Conservation (phyloP, 1,140 invertebrate species). For the Lineus longissimus region DNA sequence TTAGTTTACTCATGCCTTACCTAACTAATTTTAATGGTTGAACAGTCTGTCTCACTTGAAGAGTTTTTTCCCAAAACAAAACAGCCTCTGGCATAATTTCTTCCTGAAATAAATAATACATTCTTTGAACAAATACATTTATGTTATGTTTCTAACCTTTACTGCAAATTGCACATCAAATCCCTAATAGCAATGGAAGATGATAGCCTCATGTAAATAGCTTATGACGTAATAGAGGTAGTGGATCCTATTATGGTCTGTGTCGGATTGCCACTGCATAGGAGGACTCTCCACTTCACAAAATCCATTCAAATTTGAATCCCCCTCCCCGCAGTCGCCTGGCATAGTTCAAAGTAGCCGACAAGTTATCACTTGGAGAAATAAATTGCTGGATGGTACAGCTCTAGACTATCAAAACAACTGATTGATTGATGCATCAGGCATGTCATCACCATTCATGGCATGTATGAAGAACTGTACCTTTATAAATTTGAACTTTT, state of each 20-base stretch:
- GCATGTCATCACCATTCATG: too few relatives aligned
- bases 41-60: conserved; percentile 80
- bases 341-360: background rate
- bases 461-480: conserved; percentile 74
- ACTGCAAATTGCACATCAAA: too few relatives aligned
- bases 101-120: conserved; percentile 62
- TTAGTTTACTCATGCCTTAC: conserved; percentile 59
- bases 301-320: too few relatives aligned
- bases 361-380: too few relatives aligned
- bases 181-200: too few relatives aligned
- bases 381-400: too few relatives aligned
- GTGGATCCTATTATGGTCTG: background rate
- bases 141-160: too few relatives aligned
- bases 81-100: conserved; percentile 79
- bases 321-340: background rate
- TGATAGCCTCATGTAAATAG: too few relatives aligned
- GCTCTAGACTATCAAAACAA: too few relatives aligned
- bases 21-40: conserved; percentile 81
- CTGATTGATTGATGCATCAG: too few relatives aligned
- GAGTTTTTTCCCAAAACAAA: conserved; percentile 85
- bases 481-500: conserved; percentile 80
- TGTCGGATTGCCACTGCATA: background rate
- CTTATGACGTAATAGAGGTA: too few relatives aligned
- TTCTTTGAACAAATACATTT: too few relatives aligned
- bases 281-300: background rate